phyloP scores from a whole-genome alignment of 92 coral and sea anemone genomes.

The Palythoa grandis region DNA sequence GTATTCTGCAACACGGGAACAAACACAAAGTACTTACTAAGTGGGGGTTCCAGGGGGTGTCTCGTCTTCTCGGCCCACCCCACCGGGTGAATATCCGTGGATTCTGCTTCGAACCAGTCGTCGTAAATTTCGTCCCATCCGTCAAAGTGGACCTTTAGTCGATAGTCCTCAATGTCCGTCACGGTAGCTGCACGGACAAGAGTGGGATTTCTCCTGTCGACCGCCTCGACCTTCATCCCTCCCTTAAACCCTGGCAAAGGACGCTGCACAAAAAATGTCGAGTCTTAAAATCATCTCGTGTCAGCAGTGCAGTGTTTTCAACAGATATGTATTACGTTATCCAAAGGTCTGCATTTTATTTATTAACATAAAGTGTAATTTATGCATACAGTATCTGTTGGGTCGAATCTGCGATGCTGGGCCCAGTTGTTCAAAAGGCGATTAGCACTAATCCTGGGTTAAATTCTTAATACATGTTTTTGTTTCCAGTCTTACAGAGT shows the following conservation, averaged over 20 bases:
- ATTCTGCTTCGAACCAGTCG: conserved; percentile 93
- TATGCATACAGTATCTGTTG: too few relatives aligned
- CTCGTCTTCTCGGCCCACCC: conserved; percentile 85
- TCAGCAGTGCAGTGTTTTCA: not conserved
- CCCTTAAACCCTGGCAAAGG: conserved; percentile 71
- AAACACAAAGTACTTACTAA: conserved; percentile 49
- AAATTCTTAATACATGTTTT: too few relatives aligned
- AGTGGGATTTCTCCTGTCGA: conserved; percentile 93
- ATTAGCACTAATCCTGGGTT: too few relatives aligned
- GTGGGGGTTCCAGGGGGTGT: conserved; percentile 79
- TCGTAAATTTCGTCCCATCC: conserved; percentile 99
- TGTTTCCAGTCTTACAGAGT: too few relatives aligned
- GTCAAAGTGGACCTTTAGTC: conserved; percentile 90
- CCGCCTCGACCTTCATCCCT: conserved; percentile 90
- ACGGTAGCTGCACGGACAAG: conserved; percentile 89
- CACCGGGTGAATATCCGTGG: conserved; percentile 73
- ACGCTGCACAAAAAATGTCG: conserved; percentile 52
- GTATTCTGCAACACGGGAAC: not conserved
- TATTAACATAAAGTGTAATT: too few relatives aligned
- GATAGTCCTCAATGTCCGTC: conserved; percentile 76
- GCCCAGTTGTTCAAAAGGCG: too few relatives aligned
- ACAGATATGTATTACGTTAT: not conserved
- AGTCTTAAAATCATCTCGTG: too few relatives aligned
- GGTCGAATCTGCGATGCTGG: too few relatives aligned
- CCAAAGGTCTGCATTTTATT: not conserved